Conservation (phyloP, 2,888 invertebrate genomes). For the Zeuzera pyrina region DNA sequence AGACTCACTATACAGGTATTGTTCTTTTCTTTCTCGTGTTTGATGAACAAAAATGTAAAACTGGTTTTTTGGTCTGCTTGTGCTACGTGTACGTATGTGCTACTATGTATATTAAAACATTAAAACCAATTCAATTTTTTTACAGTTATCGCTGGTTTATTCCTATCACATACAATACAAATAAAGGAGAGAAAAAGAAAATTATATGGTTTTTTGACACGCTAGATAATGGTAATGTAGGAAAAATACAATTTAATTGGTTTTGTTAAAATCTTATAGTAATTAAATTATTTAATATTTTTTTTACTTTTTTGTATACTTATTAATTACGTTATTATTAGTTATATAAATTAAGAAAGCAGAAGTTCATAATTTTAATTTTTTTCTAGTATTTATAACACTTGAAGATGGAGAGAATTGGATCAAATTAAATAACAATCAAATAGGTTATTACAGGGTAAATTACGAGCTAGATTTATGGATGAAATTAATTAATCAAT, state of each 20-base stretch:
- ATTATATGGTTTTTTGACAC: constrained; percentile 51
- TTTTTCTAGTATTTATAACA: constrained; percentile 69
- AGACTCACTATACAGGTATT: neutral
- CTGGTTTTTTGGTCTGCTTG: too few species aligned
- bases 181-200: constrained; percentile 42
- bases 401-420: constrained; percentile 55
- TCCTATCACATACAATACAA: constrained; percentile 83
- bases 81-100: too few species aligned
- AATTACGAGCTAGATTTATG: constrained; percentile 84
- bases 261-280: too few species aligned
- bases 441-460: constrained; percentile 91
- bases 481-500: constrained; percentile 48
- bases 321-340: neutral
- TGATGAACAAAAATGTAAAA: too few species aligned
- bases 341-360: too few species aligned
- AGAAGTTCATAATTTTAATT: constrained; percentile 1
- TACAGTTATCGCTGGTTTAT: constrained; percentile 88
- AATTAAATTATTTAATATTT: too few species aligned
- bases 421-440: constrained; percentile 89
- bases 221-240: constrained; percentile 40
- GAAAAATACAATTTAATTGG: too few species aligned
- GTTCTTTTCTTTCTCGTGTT: neutral
- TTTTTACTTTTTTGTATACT: neutral
- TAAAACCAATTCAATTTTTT: too few species aligned
- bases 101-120: too few species aligned